Evolutionary conservation across 1,140 invertebrate genomes (phyloP).

Genomic region (Bombus turneri): DNA sequence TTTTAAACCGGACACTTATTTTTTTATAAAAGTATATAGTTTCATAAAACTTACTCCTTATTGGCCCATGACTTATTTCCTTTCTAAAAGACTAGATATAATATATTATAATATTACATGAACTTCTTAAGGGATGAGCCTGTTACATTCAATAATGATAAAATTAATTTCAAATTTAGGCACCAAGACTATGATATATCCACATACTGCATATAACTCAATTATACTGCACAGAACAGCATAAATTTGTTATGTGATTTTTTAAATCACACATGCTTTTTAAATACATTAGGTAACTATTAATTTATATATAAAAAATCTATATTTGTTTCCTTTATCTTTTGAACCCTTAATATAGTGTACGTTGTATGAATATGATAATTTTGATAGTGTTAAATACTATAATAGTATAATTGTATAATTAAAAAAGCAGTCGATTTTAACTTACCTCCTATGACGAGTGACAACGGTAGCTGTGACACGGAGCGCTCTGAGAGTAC

Average conservation of each 20-base stretch:
- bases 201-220: neutral
- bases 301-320: neutral
- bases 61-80: neutral
- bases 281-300: no score
- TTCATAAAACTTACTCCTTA: neutral
- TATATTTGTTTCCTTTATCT: neutral
- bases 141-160: neutral
- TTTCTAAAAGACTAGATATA: neutral
- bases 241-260: neutral
- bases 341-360: neutral
- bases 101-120: neutral
- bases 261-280: neutral
- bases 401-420: neutral
- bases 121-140: neutral
- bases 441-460: conserved; percentile 75
- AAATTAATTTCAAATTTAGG: neutral
- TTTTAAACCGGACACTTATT: neutral
- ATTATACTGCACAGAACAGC: neutral
- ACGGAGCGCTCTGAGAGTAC: conserved; percentile 70
- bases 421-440: conserved; percentile 36
- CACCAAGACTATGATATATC: neutral
- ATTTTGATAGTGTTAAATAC: neutral
- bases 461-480: conserved; percentile 55
- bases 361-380: neutral
- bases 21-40: neutral